Conservation (phyloP, 2,888 invertebrate species). For the Drosophila subquinaria region DNA sequence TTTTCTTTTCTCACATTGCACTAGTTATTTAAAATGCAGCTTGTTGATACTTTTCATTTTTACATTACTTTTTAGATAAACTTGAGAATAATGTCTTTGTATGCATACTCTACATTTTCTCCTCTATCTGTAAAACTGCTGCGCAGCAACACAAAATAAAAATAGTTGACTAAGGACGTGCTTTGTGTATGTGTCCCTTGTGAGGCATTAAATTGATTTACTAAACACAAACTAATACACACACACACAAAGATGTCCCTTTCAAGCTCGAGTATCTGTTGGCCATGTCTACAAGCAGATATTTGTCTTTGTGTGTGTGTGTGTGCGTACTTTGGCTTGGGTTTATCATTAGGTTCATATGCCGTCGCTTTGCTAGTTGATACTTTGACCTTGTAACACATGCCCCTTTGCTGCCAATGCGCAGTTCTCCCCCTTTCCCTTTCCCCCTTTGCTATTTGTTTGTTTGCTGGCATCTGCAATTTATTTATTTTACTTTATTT, state of each 20-base stretch:
- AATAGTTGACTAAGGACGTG: constrained; percentile 32
- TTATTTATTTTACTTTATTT: constrained; percentile 72
- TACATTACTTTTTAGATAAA: neutral
- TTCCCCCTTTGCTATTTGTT: constrained; percentile 31
- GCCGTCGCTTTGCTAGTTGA: constrained; percentile 67
- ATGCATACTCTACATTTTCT: constrained; percentile 11
- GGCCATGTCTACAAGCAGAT: constrained; percentile 35
- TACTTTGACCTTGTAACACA: constrained; percentile 75
- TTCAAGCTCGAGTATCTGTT: constrained; percentile 37
- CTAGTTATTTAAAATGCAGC: neutral
- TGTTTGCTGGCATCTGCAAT: constrained; percentile 73
- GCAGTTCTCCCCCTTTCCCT: constrained; percentile 1
- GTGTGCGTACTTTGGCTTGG: constrained; percentile 35
- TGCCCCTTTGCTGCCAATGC: constrained; percentile 40
- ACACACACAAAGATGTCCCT: constrained; percentile 25
- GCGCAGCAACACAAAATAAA: constrained; percentile 19
- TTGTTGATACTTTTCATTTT: neutral
- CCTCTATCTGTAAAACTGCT: constrained; percentile 5
- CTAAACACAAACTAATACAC: constrained; percentile 63
- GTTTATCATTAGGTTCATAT: constrained; percentile 73
- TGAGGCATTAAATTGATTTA: constrained; percentile 76
- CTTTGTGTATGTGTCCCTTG: constrained; percentile 44
- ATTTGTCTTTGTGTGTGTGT: constrained; percentile 10
- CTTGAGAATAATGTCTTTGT: constrained; percentile 1
- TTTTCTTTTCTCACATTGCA: no score